phyloP scores from a whole-genome alignment of 30 jellyfish, hydroid and myxozoan genomes.

The Cassiopea andromeda region DNA sequence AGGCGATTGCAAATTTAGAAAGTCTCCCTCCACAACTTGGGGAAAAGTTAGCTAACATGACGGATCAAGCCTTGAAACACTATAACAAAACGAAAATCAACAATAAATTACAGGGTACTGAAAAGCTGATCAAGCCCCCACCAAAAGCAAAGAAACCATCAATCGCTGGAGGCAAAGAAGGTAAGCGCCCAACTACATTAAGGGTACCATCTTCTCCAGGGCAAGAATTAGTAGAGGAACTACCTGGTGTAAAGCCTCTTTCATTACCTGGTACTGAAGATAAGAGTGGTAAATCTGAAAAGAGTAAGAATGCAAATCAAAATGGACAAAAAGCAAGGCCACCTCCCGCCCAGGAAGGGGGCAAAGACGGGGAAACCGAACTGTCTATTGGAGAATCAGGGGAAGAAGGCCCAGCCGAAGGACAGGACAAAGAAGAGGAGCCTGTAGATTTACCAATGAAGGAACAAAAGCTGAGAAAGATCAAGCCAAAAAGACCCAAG shows the following conservation, averaged over 20 bases:
- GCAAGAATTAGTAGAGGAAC: constrained; percentile 62
- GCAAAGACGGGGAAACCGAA: constrained; percentile 45
- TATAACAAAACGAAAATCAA: constrained; percentile 43
- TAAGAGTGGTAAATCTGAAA: constrained; percentile 7
- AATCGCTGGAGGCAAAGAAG: constrained; percentile 2
- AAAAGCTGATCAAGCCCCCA: constrained; percentile 46
- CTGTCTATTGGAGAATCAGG: constrained; percentile 75
- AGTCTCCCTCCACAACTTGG: constrained; percentile 68
- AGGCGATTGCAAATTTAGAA: constrained; percentile 66
- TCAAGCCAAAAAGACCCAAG: constrained; percentile 44
- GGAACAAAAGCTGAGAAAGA: constrained; percentile 12
- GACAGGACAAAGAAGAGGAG: constrained; percentile 39
- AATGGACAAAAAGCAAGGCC: constrained; percentile 55
- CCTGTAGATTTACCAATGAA: constrained; percentile 25
- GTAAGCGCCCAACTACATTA: constrained; percentile 20
- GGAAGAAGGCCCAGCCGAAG: constrained; percentile 67
- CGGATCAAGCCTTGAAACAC: constrained; percentile 63
- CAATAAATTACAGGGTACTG: constrained; percentile 37
- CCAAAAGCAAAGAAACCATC: constrained; percentile 47
- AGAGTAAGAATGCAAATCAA: constrained; percentile 7
- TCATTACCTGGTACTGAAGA: constrained; percentile 42
- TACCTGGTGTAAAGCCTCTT: constrained; percentile 57
- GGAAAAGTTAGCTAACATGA: constrained; percentile 57
- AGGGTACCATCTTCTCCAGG: constrained; percentile 74
- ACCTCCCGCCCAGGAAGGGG: constrained; percentile 81